These are phyloP conservation scores for Drosophila pachea DNA, from an alignment of 1,140 invertebrate species.

Conservation along the genomic window DNA sequence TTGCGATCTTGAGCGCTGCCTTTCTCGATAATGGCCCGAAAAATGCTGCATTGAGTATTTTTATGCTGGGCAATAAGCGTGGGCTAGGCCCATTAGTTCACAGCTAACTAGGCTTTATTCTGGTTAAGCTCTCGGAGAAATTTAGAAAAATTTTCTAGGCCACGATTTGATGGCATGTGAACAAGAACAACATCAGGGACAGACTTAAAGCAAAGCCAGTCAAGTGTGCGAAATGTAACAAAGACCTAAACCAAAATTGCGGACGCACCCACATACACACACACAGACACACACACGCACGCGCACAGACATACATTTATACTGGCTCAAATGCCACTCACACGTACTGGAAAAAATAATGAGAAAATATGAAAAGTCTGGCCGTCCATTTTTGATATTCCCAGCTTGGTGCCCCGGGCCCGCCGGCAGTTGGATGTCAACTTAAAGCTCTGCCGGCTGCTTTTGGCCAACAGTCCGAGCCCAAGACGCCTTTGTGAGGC, in stretches of 20 bases:
- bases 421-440: constrained; percentile 61
- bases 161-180: constrained; percentile 42
- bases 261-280: constrained; percentile 36
- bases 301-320: constrained; percentile 21
- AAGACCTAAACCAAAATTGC: constrained; percentile 74
- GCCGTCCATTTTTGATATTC: constrained; percentile 52
- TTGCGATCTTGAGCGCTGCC: constrained; percentile 71
- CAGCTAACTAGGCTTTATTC: constrained; percentile 11
- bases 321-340: constrained; percentile 42
- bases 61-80: constrained; percentile 12
- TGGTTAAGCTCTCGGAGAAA: constrained; percentile 17
- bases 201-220: constrained; percentile 65
- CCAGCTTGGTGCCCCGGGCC: constrained; percentile 22
- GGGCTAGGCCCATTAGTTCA: constrained; percentile 57
- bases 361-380: constrained; percentile 75
- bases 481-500: neutral
- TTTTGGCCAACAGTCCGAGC: constrained; percentile 45
- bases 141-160: constrained; percentile 41
- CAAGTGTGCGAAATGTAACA: constrained; percentile 77
- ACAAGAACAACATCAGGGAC: constrained; percentile 42
- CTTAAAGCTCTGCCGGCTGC: constrained; percentile 64
- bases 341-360: constrained; percentile 63
- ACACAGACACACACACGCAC: constrained; percentile 19
- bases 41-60: constrained; percentile 23
- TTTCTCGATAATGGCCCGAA: constrained; percentile 52